These are phyloP conservation scores for Ianthella basta DNA, from an alignment of 37 sponge, comb jelly and placozoan species.

Conservation along the genomic window DNA sequence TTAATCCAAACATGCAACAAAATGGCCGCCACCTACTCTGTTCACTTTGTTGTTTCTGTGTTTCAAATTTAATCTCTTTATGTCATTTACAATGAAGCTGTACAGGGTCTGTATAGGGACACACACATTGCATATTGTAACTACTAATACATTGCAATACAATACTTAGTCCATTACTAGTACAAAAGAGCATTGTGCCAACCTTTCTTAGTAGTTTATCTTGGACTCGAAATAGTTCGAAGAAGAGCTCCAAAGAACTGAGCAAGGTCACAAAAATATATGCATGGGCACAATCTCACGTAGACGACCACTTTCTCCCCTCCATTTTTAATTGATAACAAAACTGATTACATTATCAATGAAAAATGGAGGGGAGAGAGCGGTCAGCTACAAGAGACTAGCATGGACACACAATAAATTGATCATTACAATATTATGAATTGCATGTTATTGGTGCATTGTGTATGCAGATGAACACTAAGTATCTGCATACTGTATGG, in stretches of 20 bases:
- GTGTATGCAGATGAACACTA: no score
- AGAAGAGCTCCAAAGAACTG: slow-evolving; percentile 83
- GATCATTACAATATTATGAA: no score
- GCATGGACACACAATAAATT: no score
- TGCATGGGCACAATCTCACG: background rate
- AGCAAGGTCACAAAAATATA: background rate
- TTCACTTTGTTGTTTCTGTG: slow-evolving; percentile 89
- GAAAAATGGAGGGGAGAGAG: no score
- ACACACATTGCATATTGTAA: background rate
- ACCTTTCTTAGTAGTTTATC: slow-evolving; percentile 86
- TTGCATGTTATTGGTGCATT: no score
- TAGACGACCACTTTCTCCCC: background rate
- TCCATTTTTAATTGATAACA: background rate
- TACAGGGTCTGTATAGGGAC: slow-evolving; percentile 58
- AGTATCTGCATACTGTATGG: no score
- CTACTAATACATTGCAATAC: background rate
- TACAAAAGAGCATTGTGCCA: no score
- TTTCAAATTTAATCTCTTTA: slow-evolving; percentile 78
- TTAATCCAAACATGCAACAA: background rate
- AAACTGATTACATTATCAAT: no score
- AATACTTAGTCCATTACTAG: no score
- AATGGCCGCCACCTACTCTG: slow-evolving; percentile 49
- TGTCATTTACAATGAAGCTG: slow-evolving; percentile 82
- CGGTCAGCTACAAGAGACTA: no score
- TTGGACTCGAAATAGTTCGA: slow-evolving; percentile 86